Conservation (phyloP, 2,113 vertebrate genomes). For the Pungitius pungitius region DNA sequence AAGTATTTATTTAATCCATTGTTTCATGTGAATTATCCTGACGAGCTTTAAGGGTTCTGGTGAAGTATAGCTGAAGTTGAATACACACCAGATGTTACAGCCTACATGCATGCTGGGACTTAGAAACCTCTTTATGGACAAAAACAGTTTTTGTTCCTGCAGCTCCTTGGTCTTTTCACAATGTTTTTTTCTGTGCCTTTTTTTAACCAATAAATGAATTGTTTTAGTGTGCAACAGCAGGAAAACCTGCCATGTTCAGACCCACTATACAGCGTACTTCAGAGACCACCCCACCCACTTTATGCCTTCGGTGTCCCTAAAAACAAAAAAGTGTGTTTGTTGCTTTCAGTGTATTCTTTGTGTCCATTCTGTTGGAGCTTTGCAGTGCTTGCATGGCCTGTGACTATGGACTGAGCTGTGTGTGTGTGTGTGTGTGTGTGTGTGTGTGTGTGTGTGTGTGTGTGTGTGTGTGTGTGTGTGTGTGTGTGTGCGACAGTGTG, state of each 20-base stretch:
- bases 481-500: conserved; percentile 11
- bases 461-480: conserved; percentile 18
- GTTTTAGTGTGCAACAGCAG: conserved; percentile 9
- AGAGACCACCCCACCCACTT: conserved; percentile 32
- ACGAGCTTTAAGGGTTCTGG: neutral
- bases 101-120: neutral
- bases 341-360: conserved; percentile 57
- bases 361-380: conserved; percentile 51
- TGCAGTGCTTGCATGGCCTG: conserved; percentile 36
- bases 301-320: conserved; percentile 34
- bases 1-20: neutral
- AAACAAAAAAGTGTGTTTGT: conserved; percentile 45
- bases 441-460: conserved; percentile 15
- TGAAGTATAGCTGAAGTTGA: neutral
- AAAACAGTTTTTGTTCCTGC: neutral
- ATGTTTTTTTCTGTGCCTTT: conserved; percentile 4
- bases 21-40: neutral
- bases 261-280: conserved; percentile 18
- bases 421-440: conserved; percentile 15
- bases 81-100: neutral
- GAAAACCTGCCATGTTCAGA: conserved; percentile 10
- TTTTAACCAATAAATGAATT: conserved; percentile 16
- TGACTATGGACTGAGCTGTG: conserved; percentile 32
- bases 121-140: neutral
- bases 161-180: neutral